Evolutionary conservation across 2,888 invertebrate genomes (phyloP).

Genomic region (Lochmaea capreae): DNA sequence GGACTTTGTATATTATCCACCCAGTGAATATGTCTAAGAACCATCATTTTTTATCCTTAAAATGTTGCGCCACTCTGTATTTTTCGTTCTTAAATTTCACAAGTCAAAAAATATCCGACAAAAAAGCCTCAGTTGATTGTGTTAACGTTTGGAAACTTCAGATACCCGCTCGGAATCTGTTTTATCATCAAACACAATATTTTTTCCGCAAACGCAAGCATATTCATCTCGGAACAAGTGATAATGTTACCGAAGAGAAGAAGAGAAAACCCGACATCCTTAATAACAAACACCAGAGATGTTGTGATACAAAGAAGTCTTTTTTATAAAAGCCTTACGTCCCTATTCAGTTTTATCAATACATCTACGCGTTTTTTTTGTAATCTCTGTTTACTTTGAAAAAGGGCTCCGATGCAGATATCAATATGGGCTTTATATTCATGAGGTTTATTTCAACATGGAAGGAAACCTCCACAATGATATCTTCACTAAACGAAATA

Average conservation of each 20-base stretch:
- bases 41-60: too few relatives aligned
- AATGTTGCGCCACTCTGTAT: too few relatives aligned
- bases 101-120: neutral
- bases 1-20: too few relatives aligned
- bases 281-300: constrained; percentile 96
- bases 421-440: constrained; percentile 11
- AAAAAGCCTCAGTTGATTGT: neutral
- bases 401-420: constrained; percentile 20
- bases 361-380: constrained; percentile 94
- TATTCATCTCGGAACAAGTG: constrained; percentile 27
- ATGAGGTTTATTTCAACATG: neutral
- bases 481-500: neutral
- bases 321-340: constrained; percentile 95
- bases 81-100: neutral
- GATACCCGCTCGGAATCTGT: neutral
- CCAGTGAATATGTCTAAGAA: too few relatives aligned
- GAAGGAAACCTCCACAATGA: neutral
- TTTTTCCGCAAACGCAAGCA: constrained; percentile 1
- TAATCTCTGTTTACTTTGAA: constrained; percentile 72
- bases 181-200: constrained; percentile 9
- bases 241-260: constrained; percentile 25
- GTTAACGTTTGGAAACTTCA: neutral
- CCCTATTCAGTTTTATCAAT: constrained; percentile 92
- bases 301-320: constrained; percentile 85
- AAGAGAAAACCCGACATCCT: constrained; percentile 70